phyloP scores from a whole-genome alignment of 2,113 vertebrate species.

The Saccopteryx bilineata region DNA sequence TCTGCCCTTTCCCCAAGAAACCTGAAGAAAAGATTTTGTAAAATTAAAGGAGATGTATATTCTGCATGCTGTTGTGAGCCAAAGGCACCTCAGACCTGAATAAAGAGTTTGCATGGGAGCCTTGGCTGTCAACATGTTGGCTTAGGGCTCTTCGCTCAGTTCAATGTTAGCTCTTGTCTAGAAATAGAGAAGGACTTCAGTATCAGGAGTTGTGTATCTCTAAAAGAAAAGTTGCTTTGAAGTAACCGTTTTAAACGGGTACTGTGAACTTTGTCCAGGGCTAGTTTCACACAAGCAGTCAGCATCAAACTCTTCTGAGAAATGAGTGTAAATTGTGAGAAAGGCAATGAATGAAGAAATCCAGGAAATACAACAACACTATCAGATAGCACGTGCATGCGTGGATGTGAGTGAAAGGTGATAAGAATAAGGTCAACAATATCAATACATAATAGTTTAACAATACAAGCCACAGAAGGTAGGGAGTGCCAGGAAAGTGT shows the following conservation, averaged over 20 bases:
- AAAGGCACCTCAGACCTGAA: fast-evolving
- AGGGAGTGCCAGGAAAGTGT: not conserved
- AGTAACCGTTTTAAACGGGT: not conserved
- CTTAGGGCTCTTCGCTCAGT: fast-evolving
- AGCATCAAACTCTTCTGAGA: conserved; percentile 57
- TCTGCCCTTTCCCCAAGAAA: not conserved
- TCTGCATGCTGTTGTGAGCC: fast-evolving
- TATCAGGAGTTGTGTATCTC: not conserved
- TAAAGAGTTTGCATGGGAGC: fast-evolving
- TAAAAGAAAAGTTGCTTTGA: not conserved
- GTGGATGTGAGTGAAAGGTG: conserved; percentile 6
- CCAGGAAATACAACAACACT: conserved; percentile 6
- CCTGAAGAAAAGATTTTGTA: not conserved
- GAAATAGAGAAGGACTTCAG: not conserved
- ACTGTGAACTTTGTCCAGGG: conserved; percentile 53
- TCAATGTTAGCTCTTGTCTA: not conserved
- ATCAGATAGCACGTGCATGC: not conserved
- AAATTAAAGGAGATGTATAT: not conserved
- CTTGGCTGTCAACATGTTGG: fast-evolving
- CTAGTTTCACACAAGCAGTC: conserved; percentile 6
- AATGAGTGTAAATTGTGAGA: conserved; percentile 1
- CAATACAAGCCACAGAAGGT: not conserved
- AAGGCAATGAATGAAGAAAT: not conserved
- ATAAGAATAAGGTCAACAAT: not conserved
- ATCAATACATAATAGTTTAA: not conserved